A percentile compares a stretch with the other conserved stretches of the same genome.
phyloP scores from a whole-genome alignment of 2,888 invertebrate genomes.

The Euplexia lucipara region DNA sequence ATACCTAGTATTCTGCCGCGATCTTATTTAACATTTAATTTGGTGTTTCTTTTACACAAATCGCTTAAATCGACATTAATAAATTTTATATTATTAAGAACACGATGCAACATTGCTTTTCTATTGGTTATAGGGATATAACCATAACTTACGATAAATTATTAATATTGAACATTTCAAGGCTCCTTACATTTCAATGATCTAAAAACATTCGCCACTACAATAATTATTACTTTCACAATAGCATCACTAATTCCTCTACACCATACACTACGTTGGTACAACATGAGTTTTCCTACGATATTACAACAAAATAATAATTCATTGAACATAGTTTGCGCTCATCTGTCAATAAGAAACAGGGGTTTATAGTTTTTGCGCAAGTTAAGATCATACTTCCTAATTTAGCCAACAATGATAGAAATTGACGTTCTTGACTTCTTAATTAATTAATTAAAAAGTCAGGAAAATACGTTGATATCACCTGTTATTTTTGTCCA shows the following conservation, averaged over 20 bases:
- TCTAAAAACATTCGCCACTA: conserved; percentile 65
- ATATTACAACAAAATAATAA: conserved; percentile 36
- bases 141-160: conserved; percentile 62
- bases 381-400: neutral
- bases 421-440: conserved; percentile 13
- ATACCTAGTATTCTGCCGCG: conserved; percentile 34
- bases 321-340: conserved; percentile 18
- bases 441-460: conserved; percentile 3
- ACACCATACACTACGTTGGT: conserved; percentile 19
- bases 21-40: conserved; percentile 36
- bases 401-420: neutral
- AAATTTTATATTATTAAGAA: conserved; percentile 51
- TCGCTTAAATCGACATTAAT: conserved; percentile 45
- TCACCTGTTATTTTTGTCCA: neutral
- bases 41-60: conserved; percentile 56
- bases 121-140: conserved; percentile 51
- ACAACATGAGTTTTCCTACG: conserved; percentile 35
- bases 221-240: conserved; percentile 52
- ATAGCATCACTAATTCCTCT: conserved; percentile 45
- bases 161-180: conserved; percentile 66
- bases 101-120: conserved; percentile 64
- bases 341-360: conserved; percentile 22
- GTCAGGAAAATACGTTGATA: conserved; percentile 4
- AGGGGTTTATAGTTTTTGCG: conserved; percentile 1
- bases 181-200: conserved; percentile 65